Base-by-base conservation (phyloP, 2,888 invertebrate species). In the Cosmia trapezina region DNA sequence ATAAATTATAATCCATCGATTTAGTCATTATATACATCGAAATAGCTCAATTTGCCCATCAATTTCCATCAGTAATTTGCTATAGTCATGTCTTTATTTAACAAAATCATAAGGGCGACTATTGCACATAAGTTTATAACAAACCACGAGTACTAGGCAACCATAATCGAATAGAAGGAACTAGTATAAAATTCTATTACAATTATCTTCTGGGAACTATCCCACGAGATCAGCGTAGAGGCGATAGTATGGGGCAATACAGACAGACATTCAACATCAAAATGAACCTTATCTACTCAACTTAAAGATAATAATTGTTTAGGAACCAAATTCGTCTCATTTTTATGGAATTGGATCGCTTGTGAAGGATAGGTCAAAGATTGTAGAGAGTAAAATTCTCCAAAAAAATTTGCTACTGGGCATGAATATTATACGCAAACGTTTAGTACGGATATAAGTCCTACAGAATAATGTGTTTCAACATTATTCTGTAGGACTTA, bases 151-250 rank as follows among this genome's bases (percentile, higher is more conserved):
- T 91, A 93, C 92, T 80, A 93, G 91, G 93, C 80, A 54, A 79
- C 73, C 88, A 94, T 89, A 88, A 88, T 76, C 85, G 81, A 83
- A 87, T 88, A 91, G 87, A 86, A 89, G 89, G 89, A 84, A 87
- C 87, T 88, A 85, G 85, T 85, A 84, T 82, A 85, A 86, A 88
- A 87, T 80, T 83, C 83, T 83, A 84, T 81, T 78, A 86, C 86
- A 86, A 87, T 87, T 88, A 83, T 78, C 83, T 89, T 89, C 89
- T 94, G 94, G 90, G 94, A 94, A 95, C 91, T 89, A 89, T 94
- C 94, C 91, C 94, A 94, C 95, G 95, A 94, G 92, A 93, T 91
- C 89, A 86, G 87, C 89, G 86, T 81, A 85, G 83, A 83, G 78
- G 82, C 82, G 81, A 88, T 86, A 88, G 89, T 87, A 83, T 85